Percentiles rank a stretch among this genome's conserved stretches.
Evolutionary conservation across 2,888 invertebrate genomes (phyloP).

Genomic region (Bombyx huttoni): DNA sequence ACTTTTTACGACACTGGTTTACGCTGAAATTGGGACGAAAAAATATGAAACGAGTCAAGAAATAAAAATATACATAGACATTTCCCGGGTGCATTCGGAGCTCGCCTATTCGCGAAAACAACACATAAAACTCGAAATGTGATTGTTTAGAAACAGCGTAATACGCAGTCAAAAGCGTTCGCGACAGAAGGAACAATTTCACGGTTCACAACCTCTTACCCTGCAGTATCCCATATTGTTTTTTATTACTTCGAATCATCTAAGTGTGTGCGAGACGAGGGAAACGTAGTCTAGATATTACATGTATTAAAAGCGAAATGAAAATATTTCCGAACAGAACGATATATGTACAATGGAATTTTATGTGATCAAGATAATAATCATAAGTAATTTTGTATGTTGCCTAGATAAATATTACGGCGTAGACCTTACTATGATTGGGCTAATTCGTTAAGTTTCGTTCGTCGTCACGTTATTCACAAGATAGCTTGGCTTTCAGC

Average conservation of each 20-base stretch:
- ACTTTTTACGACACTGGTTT: slow-evolving; percentile 7
- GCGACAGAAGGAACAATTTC: slow-evolving; percentile 48
- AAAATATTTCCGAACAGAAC: background rate
- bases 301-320: slow-evolving; percentile 3
- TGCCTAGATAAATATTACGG: too few species aligned
- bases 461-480: slow-evolving; percentile 30
- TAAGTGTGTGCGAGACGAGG: background rate
- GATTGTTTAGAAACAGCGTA: slow-evolving; percentile 21
- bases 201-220: slow-evolving; percentile 38
- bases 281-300: background rate
- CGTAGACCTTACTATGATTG: slow-evolving; percentile 4
- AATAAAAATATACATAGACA: too few species aligned
- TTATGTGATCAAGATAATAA: too few species aligned
- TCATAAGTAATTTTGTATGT: too few species aligned
- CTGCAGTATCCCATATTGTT: slow-evolving; percentile 29
- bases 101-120: too few species aligned
- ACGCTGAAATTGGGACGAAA: slow-evolving; percentile 23
- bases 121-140: background rate
- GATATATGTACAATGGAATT: too few species aligned
- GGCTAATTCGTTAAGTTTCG: slow-evolving; percentile 20
- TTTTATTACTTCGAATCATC: slow-evolving; percentile 21
- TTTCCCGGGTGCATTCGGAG: too few species aligned
- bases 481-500: slow-evolving; percentile 29
- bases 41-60: slow-evolving; percentile 4
- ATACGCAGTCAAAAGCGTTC: slow-evolving; percentile 35